A percentile compares a stretch with the other conserved stretches of the same genome.
Evolutionary conservation across 1,140 invertebrate genomes (phyloP).

Genomic region (Dreissena rostriformis): DNA sequence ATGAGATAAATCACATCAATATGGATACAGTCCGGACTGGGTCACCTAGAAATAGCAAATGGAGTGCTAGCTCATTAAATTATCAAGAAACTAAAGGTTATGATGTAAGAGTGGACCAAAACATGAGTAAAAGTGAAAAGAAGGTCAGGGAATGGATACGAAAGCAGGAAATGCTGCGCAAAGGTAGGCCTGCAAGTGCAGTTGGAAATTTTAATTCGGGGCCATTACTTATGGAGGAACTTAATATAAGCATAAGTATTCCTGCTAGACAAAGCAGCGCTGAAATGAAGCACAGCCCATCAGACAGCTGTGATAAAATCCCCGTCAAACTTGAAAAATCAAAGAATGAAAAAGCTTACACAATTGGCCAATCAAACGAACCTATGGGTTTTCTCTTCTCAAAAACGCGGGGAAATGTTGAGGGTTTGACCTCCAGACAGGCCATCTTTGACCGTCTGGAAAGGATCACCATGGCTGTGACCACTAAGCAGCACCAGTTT

Average conservation of each 20-base stretch:
- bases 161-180: constrained; percentile 40
- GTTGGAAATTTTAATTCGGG: background rate
- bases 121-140: constrained; percentile 43
- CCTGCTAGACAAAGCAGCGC: background rate
- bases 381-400: constrained; percentile 21
- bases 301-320: constrained; percentile 28
- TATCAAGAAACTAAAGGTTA: background rate
- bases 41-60: constrained; percentile 6
- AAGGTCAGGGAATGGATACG: constrained; percentile 52
- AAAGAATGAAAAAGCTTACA: constrained; percentile 1
- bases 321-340: constrained; percentile 39
- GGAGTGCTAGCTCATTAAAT: background rate
- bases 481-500: constrained; percentile 30
- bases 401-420: background rate
- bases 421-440: background rate
- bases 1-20: constrained; percentile 11
- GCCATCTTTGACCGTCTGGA: constrained; percentile 38
- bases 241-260: constrained; percentile 37
- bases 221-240: constrained; percentile 35
- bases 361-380: background rate
- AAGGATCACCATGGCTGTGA: constrained; percentile 38
- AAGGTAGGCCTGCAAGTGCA: constrained; percentile 5
- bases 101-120: background rate
- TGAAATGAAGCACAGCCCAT: background rate
- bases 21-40: constrained; percentile 15